phyloP scores from a whole-genome alignment of 2,888 invertebrate genomes.

The Chrysotoxum bicinctum region DNA sequence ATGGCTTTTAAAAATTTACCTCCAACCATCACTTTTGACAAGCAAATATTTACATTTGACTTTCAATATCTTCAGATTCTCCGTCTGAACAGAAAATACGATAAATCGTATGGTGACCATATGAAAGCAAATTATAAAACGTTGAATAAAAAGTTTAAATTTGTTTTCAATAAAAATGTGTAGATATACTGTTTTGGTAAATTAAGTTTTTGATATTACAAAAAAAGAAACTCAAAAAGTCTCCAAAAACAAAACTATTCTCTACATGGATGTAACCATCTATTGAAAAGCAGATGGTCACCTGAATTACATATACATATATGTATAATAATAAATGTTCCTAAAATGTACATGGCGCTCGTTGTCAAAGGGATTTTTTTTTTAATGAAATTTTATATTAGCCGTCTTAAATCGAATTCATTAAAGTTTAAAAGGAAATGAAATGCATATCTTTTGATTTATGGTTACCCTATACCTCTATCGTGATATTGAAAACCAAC shows the following conservation, averaged over 20 bases:
- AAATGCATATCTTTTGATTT: constrained; percentile 41
- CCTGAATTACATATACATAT: not conserved
- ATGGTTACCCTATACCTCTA: constrained; percentile 14
- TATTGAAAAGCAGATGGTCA: not conserved
- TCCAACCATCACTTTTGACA: constrained; percentile 62
- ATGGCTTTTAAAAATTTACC: constrained; percentile 54
- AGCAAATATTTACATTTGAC: constrained; percentile 64
- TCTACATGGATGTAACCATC: too few relatives aligned
- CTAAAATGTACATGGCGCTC: constrained; percentile 44
- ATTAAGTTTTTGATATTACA: not conserved
- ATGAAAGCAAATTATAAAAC: not conserved
- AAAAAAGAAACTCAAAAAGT: not conserved
- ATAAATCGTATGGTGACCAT: constrained; percentile 18
- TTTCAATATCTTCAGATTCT: constrained; percentile 40
- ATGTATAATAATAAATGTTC: not conserved
- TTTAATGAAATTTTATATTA: constrained; percentile 31
- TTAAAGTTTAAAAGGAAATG: constrained; percentile 34
- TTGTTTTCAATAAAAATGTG: too few relatives aligned
- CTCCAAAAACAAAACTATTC: not conserved
- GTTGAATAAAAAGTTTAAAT: not conserved
- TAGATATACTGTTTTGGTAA: too few relatives aligned
- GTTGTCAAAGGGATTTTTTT: constrained; percentile 43
- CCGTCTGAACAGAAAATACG: not conserved
- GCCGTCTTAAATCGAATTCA: constrained; percentile 24
- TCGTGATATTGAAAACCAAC: constrained; percentile 39